Base-by-base conservation (phyloP, 2,888 invertebrate genomes). In the Caenorhabditis angaria region DNA sequence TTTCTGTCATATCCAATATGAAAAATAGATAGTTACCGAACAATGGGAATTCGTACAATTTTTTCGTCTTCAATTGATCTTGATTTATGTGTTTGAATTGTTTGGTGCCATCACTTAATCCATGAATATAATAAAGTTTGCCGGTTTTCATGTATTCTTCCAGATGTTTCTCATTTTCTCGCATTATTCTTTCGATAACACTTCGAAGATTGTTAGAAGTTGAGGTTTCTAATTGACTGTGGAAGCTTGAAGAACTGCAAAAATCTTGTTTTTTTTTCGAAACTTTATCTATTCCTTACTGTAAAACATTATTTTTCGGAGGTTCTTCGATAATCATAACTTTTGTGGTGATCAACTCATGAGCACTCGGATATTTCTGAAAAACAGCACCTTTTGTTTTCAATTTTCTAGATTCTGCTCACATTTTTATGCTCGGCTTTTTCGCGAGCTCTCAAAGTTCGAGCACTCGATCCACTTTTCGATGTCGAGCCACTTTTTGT, bases 271-370 rank as follows among this genome's bases (percentile, higher is more conserved):
- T 56, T n/a, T 12, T 4, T 20, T 24, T 22, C 50, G 18, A 22
- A n/a, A n/a, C n/a, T n/a, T n/a, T n/a, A n/a, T n/a, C n/a, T n/a
- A n/a, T n/a, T n/a, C n/a, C n/a, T 35, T n/a, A 63, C 68, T 35
- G 47, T 10, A 69, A 14, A 28, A 47, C 60, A 18, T 54, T 63
- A 12, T 32, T 53, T 22, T 50, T 27, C 20, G 22, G 20, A 8
- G 12, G 18, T 14, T 24, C 28, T 0, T 69, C 69, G 27, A 69
- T 69, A 3, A 69, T n/a, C 18, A 69, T 28, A 18, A 69, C 35
- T 60, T 69, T 69, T n/a, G 60, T 60, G 41, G 28, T 28, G 2
- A 62, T 56, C 6, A 22, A 35, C 20, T 64, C 54, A 28, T 14
- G 27, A 18, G 8, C 5, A 29, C 29, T 8, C 3, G 55, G 28